Evolutionary conservation across 2,113 vertebrate genomes (phyloP).

Genomic region (Salvator merianae): DNA sequence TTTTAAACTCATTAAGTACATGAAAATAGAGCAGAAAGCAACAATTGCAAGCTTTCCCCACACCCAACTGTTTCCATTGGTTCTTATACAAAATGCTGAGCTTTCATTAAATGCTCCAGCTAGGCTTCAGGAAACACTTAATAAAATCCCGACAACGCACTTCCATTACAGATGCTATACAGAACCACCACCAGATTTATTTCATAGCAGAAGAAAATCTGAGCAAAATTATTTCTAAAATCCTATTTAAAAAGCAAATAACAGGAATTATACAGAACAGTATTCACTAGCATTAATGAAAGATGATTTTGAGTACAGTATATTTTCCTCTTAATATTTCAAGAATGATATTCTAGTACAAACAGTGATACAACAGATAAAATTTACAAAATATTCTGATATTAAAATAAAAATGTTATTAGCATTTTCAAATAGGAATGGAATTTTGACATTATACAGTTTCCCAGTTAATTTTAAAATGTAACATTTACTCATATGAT

Average conservation of each 20-base stretch:
- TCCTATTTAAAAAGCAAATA: neutral
- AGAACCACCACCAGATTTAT: neutral
- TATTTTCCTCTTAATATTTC: neutral
- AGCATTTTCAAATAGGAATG: neutral
- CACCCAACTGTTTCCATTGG: neutral
- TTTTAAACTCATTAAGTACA: neutral
- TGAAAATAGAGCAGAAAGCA: neutral
- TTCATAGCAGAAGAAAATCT: slow-evolving; percentile 23
- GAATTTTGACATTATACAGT: neutral
- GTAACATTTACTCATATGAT: neutral
- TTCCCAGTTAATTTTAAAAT: neutral
- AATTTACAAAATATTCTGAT: neutral
- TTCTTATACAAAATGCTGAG: slow-evolving; percentile 26
- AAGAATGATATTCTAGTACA: slow-evolving; percentile 17
- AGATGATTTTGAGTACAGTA: slow-evolving; percentile 12
- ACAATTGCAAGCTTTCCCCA: neutral
- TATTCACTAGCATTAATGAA: neutral
- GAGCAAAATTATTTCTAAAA: slow-evolving; percentile 37
- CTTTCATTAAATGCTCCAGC: slow-evolving; percentile 51
- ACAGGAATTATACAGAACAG: neutral
- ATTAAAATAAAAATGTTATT: neutral
- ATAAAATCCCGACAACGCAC: slow-evolving; percentile 56
- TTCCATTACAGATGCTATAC: slow-evolving; percentile 33
- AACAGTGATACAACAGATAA: neutral
- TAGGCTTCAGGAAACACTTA: slow-evolving; percentile 46